Conservation (phyloP, 2,888 invertebrate genomes). For the Erebia epiphron region DNA sequence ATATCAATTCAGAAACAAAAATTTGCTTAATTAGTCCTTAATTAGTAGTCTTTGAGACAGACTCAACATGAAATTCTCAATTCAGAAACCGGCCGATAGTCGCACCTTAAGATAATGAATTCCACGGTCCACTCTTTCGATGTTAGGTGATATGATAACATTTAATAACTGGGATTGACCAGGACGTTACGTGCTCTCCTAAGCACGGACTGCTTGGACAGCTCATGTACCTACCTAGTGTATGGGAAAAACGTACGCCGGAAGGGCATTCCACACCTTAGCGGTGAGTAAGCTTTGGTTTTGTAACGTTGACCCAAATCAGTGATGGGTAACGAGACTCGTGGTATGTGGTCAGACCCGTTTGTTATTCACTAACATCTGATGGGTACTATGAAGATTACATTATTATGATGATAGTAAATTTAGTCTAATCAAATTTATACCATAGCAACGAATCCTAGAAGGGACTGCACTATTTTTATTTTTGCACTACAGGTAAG, state of each 20-base stretch:
- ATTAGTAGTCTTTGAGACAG: too few species aligned
- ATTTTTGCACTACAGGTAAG: too few species aligned
- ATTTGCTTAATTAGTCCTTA: too few species aligned
- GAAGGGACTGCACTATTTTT: too few species aligned
- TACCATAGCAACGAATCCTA: neutral
- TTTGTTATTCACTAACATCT: slow-evolving; percentile 3
- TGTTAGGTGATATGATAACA: too few species aligned
- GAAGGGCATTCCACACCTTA: slow-evolving; percentile 15
- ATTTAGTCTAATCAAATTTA: neutral
- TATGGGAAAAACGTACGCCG: slow-evolving; percentile 7
- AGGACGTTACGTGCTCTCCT: neutral
- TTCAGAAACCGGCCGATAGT: too few species aligned
- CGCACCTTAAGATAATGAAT: too few species aligned
- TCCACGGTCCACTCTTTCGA: too few species aligned
- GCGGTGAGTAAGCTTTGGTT: slow-evolving; percentile 14
- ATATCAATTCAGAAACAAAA: too few species aligned
- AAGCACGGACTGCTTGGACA: neutral
- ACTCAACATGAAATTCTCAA: too few species aligned
- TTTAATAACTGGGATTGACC: neutral
- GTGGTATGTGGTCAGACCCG: slow-evolving; percentile 14
- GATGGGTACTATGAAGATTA: neutral
- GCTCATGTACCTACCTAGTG: neutral
- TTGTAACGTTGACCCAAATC: slow-evolving; percentile 13
- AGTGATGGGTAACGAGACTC: slow-evolving; percentile 13
- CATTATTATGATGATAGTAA: too few species aligned